Conservation (phyloP, 2,113 vertebrate genomes). For the Poeciliopsis occidentalis region DNA sequence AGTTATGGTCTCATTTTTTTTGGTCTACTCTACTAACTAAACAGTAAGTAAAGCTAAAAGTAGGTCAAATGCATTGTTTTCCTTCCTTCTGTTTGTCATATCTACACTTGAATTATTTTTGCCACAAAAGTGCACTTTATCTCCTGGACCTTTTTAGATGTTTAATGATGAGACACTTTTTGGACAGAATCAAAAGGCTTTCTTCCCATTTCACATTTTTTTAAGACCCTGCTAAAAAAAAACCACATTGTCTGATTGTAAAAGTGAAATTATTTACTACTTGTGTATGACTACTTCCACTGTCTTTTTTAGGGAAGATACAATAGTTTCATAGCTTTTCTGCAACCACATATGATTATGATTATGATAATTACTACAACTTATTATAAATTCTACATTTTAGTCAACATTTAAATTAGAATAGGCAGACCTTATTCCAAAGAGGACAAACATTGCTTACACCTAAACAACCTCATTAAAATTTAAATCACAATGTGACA, state of each 20-base stretch:
- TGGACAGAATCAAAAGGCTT: neutral
- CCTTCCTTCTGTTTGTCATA: neutral
- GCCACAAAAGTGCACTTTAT: neutral
- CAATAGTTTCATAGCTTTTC: neutral
- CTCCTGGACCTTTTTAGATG: neutral
- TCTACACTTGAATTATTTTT: neutral
- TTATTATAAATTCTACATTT: slow-evolving; percentile 2
- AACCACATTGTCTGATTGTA: neutral
- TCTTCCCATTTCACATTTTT: neutral
- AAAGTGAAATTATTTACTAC: neutral
- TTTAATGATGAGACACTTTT: neutral
- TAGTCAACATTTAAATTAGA: slow-evolving; percentile 19
- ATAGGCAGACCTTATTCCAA: slow-evolving; percentile 1
- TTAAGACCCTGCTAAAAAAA: neutral
- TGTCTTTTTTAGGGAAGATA: neutral
- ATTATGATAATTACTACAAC: no score
- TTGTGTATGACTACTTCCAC: neutral
- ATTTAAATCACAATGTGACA: slow-evolving; percentile 26
- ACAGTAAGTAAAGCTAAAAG: neutral
- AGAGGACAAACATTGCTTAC: slow-evolving; percentile 8
- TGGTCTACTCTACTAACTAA: neutral
- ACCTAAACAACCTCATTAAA: slow-evolving; percentile 22
- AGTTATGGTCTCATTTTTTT: neutral
- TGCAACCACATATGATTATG: neutral
- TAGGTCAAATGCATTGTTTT: neutral